These are phyloP conservation scores for Crax fasciolata DNA, from an alignment of 2,797 vertebrate genomes.

Conservation along the genomic window DNA sequence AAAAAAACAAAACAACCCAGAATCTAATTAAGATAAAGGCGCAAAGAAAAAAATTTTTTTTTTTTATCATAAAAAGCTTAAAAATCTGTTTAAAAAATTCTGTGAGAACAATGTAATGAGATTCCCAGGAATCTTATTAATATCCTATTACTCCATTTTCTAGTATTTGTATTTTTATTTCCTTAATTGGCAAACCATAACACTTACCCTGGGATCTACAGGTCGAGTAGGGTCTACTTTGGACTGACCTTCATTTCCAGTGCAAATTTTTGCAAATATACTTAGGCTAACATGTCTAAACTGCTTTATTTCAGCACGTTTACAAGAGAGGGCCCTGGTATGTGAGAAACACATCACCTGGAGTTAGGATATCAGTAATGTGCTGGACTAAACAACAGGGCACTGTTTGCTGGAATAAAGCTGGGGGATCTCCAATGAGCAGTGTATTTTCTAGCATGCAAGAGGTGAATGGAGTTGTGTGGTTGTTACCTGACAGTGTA, in stretches of 20 bases:
- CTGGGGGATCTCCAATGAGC: too few relatives aligned
- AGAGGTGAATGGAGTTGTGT: background rate
- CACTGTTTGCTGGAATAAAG: background rate
- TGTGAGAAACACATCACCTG: background rate
- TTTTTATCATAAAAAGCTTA: background rate
- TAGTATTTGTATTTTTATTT: background rate
- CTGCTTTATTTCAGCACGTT: background rate
- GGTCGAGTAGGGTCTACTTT: background rate
- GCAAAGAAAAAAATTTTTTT: background rate
- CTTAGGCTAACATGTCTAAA: accelerated
- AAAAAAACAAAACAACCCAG: background rate
- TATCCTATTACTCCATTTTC: background rate
- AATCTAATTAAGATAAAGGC: background rate
- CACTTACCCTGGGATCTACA: background rate
- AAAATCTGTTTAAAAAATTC: background rate
- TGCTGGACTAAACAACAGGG: background rate
- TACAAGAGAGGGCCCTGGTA: accelerated
- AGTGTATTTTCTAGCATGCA: background rate
- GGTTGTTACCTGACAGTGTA: background rate
- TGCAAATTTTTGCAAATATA: background rate
- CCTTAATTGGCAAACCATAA: background rate
- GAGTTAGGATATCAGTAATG: accelerated
- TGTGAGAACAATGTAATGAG: background rate
- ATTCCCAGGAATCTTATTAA: background rate
- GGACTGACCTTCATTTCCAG: background rate